Evolutionary conservation across 1,140 invertebrate species (phyloP).

Genomic region (Trachelipus rathkii): DNA sequence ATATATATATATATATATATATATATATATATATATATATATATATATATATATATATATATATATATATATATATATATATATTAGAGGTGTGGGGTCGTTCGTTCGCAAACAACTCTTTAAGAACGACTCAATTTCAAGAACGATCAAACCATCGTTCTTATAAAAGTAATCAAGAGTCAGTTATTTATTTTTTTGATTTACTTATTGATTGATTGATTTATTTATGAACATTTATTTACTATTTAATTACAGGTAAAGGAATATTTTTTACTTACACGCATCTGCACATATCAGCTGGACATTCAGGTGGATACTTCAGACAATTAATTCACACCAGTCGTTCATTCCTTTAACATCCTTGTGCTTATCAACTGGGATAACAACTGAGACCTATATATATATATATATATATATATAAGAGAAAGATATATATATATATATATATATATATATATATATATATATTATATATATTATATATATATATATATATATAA

Average conservation of each 20-base stretch:
- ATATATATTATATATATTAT: too few relatives aligned
- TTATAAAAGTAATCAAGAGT: constrained; percentile 2
- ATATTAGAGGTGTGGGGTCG: too few relatives aligned
- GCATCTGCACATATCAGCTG: constrained; percentile 65
- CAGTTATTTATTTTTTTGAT: not conserved
- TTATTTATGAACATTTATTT: not conserved
- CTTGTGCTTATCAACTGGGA: constrained; percentile 11
- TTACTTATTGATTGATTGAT: not conserved
- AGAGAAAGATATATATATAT: too few relatives aligned
- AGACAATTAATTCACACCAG: constrained; percentile 79
- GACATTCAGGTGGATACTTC: constrained; percentile 77
- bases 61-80: constrained; percentile 1
- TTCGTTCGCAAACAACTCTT: too few relatives aligned
- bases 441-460: too few relatives aligned
- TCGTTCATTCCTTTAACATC: not conserved
- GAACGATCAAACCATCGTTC: too few relatives aligned
- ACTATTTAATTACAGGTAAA: not conserved
- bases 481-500: too few relatives aligned
- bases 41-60: not conserved
- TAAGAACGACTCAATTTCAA: too few relatives aligned
- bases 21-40: not conserved
- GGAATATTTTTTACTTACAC: constrained; percentile 63
- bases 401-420: too few relatives aligned
- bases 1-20: not conserved
- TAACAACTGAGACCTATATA: constrained; percentile 34